A percentile compares a stretch with the other conserved stretches of the same genome.
Evolutionary conservation across 1,140 invertebrate genomes (phyloP).

Genomic region (Bombyx mandarina): DNA sequence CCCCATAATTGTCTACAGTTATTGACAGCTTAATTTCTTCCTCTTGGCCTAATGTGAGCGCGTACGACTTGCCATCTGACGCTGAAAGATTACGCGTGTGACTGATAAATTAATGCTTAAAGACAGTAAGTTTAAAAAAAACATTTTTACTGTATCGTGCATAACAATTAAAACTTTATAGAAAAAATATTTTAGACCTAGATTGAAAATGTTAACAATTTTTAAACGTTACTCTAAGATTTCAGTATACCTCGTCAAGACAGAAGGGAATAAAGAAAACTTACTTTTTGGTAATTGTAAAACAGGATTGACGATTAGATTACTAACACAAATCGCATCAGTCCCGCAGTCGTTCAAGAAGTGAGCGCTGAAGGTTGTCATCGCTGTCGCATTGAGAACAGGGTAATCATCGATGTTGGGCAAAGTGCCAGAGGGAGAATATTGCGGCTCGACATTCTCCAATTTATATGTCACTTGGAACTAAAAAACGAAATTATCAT

Average conservation of each 20-base stretch:
- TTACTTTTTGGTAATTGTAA: slow-evolving; percentile 73
- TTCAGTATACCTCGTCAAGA: not conserved
- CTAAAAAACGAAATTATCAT: slow-evolving; percentile 36
- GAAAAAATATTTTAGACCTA: too few relatives aligned
- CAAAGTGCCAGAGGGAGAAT: slow-evolving; percentile 71
- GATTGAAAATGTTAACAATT: too few relatives aligned
- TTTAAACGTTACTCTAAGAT: not conserved
- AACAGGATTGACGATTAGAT: slow-evolving; percentile 80
- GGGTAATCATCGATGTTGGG: slow-evolving; percentile 86
- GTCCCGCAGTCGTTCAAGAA: slow-evolving; percentile 95
- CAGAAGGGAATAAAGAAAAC: slow-evolving; percentile 3
- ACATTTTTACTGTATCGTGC: not conserved
- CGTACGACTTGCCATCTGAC: slow-evolving; percentile 59
- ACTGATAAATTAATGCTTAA: not conserved
- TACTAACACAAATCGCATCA: slow-evolving; percentile 91
- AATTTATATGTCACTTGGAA: slow-evolving; percentile 89
- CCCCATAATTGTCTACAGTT: slow-evolving; percentile 82
- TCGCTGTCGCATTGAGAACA: slow-evolving; percentile 90
- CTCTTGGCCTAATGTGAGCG: slow-evolving; percentile 80
- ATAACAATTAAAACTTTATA: too few relatives aligned
- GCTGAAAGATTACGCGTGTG: slow-evolving; percentile 33
- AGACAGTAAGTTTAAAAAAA: not conserved
- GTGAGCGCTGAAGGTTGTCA: slow-evolving; percentile 84
- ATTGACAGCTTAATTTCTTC: slow-evolving; percentile 84
- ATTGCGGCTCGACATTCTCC: slow-evolving; percentile 77